Evolutionary conservation across 2,888 invertebrate genomes (phyloP), one percentile per base, ranked within the genome.

Genomic region (Hemicrepidius hirtus): DNA sequence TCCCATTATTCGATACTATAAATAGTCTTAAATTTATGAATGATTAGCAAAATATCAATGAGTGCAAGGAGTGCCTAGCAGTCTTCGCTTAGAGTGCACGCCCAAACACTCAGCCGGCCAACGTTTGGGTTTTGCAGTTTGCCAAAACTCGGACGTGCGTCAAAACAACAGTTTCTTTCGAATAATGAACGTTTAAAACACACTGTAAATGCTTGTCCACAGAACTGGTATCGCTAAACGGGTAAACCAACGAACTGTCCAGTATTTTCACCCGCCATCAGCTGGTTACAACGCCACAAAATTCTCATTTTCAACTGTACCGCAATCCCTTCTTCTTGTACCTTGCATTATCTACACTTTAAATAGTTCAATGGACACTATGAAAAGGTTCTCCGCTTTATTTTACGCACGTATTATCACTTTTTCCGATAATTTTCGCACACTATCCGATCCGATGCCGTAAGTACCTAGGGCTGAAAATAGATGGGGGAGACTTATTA

Each of bases 391-490:
- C 72, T 73, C 71, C 44, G 53, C 67, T 50, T 72, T 66, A 71
- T 72, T 74, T 74, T 77, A 53, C 72, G 55, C 71, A 67, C 71
- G 71, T 65, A 78, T 71, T 88, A 87, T 87, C 85, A 86, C 87
- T 87, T 84, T 85, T 88, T 87, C 87, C 88, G 88, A 87, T 88
- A 89, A 89, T 89, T 89, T 73, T 89, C 87, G 89, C 90, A 89
- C 90, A 89, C 90, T 89, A 88, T 88, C 88, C 84, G 84, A 84
- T 80, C 89, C 87, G 87, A 87, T 85, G 90, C 90, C 90, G 90
- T 90, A 91, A 91, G 91, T 91, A 91, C 91, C 90, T 91, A 89
- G 87, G 88, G 91, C 91, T 91, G 91, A 91, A 91, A 90, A 91
- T 90, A 90, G 90, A 90, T 90, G 90, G 90, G 90, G 90, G 90